A percentile compares a stretch with the other conserved stretches of the same genome.
phyloP scores from a whole-genome alignment of 2,797 vertebrate species.

The Sebastolobus alascanus region DNA sequence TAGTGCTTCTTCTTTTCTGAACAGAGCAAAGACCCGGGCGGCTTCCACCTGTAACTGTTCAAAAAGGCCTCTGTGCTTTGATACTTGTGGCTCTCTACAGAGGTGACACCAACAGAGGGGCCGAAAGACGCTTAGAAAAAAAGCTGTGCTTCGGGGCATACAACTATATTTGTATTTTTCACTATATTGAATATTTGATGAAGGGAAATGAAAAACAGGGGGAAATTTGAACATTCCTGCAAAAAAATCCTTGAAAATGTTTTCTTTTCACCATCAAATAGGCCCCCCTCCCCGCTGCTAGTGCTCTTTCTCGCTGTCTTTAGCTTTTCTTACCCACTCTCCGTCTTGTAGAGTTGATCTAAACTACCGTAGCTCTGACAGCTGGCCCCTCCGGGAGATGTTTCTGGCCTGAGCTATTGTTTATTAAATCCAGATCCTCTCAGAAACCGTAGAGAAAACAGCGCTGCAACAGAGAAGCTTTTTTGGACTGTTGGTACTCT shows the following conservation, averaged over 20 bases:
- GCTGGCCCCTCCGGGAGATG: constrained; percentile 52
- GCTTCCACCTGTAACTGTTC: constrained; percentile 26
- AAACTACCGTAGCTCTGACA: constrained; percentile 49
- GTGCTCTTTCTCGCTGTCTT: constrained; percentile 9
- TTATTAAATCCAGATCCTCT: constrained; percentile 63
- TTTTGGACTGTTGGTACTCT: constrained; percentile 15
- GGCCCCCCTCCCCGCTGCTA: constrained; percentile 1
- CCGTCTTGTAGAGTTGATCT: constrained; percentile 19
- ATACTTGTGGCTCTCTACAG: constrained; percentile 27
- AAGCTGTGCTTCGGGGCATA: constrained; percentile 6
- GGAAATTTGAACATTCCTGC: background rate
- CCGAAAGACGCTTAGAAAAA: background rate
- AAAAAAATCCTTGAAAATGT: background rate
- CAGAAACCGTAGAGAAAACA: constrained; percentile 38
- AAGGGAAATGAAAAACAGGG: background rate
- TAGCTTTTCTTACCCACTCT: constrained; percentile 26
- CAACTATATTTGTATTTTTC: background rate
- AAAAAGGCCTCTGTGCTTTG: constrained; percentile 54
- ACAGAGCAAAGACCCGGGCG: constrained; percentile 24
- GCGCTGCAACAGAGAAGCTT: constrained; percentile 12
- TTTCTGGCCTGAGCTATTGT: constrained; percentile 52
- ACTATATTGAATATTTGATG: background rate
- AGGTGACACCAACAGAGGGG: constrained; percentile 30
- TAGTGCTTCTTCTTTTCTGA: constrained; percentile 17
- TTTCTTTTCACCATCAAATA: background rate